These are phyloP conservation scores for Rana temporaria DNA, from an alignment of 2,113 vertebrate genomes.

Conservation along the genomic window DNA sequence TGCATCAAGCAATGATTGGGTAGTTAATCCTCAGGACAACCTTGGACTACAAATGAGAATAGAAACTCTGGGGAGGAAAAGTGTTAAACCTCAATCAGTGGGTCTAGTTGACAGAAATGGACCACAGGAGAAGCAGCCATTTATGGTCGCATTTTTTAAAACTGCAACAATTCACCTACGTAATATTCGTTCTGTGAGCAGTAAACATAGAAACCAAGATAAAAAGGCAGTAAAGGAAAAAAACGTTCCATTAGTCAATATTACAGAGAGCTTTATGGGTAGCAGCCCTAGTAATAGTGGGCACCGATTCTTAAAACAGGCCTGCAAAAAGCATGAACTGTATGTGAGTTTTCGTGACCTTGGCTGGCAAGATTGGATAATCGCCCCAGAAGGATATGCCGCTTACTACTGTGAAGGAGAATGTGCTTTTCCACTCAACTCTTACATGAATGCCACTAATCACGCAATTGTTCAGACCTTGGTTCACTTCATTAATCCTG, in stretches of 20 bases:
- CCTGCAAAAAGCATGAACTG: constrained; percentile 50
- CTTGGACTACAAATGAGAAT: constrained; percentile 33
- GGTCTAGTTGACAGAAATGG: constrained; percentile 29
- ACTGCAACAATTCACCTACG: constrained; percentile 28
- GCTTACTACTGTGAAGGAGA: constrained; percentile 55
- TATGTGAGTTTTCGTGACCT: constrained; percentile 54
- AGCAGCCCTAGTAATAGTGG: not conserved
- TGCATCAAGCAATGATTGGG: constrained; percentile 23
- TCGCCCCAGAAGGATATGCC: constrained; percentile 55
- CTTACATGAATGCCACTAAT: constrained; percentile 57
- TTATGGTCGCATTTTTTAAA: constrained; percentile 51
- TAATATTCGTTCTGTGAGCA: constrained; percentile 23
- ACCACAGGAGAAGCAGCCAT: constrained; percentile 50
- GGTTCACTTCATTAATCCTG: constrained; percentile 58
- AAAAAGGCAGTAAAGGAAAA: constrained; percentile 18
- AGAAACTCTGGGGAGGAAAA: constrained; percentile 25
- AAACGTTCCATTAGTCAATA: not conserved
- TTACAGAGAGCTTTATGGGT: constrained; percentile 15
- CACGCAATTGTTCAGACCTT: constrained; percentile 55
- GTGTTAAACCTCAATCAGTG: constrained; percentile 16
- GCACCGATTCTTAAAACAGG: constrained; percentile 2
- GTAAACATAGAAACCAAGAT: constrained; percentile 22
- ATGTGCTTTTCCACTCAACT: constrained; percentile 53
- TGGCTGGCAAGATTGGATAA: constrained; percentile 57
- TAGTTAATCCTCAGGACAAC: constrained; percentile 8